Evolutionary conservation across 2,888 invertebrate species (phyloP).

Genomic region (Rotaria sp.): DNA sequence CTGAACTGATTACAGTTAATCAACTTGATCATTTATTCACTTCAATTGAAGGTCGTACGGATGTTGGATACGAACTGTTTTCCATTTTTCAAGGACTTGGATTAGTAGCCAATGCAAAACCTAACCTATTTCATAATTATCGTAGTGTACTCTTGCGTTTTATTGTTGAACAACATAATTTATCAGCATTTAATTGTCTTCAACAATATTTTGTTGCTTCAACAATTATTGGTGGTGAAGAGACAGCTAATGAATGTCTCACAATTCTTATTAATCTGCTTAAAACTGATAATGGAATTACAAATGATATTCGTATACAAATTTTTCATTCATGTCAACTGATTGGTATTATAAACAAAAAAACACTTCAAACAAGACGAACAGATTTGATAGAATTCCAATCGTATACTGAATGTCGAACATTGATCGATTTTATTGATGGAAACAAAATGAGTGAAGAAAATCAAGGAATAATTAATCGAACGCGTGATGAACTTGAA

Average conservation of each 20-base stretch:
- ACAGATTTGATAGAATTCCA: not conserved
- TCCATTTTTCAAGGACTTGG: not conserved
- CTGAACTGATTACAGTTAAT: not conserved
- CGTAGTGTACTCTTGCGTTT: not conserved
- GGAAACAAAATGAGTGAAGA: not conserved
- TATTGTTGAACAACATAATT: not conserved
- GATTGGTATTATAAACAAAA: not conserved
- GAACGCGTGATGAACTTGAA: slow-evolving; percentile 30
- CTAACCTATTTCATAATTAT: not conserved
- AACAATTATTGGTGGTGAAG: not conserved
- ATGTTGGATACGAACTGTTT: not conserved
- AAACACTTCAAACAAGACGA: not conserved
- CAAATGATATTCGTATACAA: not conserved
- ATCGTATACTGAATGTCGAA: not conserved
- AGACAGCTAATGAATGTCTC: not conserved
- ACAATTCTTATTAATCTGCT: not conserved
- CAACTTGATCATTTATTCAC: not conserved
- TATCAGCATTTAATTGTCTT: not conserved
- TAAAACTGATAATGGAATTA: not conserved
- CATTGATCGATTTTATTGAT: not conserved
- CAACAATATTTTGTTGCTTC: not conserved
- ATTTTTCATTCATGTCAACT: not conserved
- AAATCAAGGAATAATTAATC: not conserved
- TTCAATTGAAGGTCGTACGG: not conserved
- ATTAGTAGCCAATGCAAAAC: not conserved